Percentiles rank a stretch among this genome's conserved stretches.
phyloP scores from a whole-genome alignment of 2,888 invertebrate species.

The Formica aserva region DNA sequence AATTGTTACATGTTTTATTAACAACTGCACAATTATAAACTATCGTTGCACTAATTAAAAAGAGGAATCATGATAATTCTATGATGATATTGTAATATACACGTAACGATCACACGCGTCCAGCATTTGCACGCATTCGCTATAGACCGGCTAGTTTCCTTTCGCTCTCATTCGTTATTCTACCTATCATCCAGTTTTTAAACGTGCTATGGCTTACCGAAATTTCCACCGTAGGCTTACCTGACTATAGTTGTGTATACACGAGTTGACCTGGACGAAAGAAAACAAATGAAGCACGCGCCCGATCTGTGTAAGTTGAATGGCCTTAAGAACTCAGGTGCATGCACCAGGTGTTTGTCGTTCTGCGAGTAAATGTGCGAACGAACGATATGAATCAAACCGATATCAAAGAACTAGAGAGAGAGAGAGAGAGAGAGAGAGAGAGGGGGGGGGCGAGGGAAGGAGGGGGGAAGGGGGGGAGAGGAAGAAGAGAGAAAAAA shows the following conservation, averaged over 20 bases:
- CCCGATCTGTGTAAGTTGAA: conserved; percentile 53
- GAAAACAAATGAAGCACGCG: conserved; percentile 38
- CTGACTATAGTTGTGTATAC: conserved; percentile 35
- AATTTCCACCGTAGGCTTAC: conserved; percentile 28
- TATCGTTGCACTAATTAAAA: background rate
- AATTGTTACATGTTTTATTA: conserved; percentile 70
- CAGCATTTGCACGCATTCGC: background rate
- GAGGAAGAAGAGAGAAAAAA: background rate
- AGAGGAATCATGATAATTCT: background rate
- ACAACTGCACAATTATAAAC: conserved; percentile 69
- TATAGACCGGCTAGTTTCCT: background rate
- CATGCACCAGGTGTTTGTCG: conserved; percentile 68
- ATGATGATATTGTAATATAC: background rate
- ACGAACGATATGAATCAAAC: conserved; percentile 61
- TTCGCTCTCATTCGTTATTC: background rate
- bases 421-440: background rate
- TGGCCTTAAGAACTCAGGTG: conserved; percentile 62
- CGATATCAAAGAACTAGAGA: conserved; percentile 23
- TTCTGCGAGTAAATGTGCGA: conserved; percentile 56
- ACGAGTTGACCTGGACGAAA: conserved; percentile 12
- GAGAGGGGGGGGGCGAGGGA: background rate
- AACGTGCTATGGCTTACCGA: background rate
- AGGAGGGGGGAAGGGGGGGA: background rate
- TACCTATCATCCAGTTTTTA: background rate
- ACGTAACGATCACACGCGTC: background rate